Conservation (phyloP, 2,113 vertebrate species). For the Fregata magnificens region DNA sequence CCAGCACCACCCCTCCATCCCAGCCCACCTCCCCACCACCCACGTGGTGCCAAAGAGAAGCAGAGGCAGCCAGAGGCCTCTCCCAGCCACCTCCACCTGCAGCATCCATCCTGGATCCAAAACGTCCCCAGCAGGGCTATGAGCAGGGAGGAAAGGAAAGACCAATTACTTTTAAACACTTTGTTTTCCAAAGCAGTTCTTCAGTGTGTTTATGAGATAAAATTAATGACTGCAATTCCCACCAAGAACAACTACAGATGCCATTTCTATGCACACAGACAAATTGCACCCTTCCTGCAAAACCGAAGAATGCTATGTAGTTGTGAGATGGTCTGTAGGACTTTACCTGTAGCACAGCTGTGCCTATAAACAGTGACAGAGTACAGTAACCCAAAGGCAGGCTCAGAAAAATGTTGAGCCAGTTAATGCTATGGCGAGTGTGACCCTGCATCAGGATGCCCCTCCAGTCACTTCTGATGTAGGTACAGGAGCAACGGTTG, state of each 20-base stretch:
- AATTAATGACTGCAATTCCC: not conserved
- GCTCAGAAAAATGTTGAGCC: not conserved
- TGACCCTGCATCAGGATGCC: not conserved
- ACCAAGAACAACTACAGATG: not conserved
- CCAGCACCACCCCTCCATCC: fast-evolving
- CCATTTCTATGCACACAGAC: not conserved
- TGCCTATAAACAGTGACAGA: not conserved
- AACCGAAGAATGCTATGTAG: not conserved
- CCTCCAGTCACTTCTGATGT: not conserved
- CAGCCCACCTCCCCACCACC: not conserved
- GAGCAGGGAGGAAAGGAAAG: not conserved
- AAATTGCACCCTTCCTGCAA: not conserved
- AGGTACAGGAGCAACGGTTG: not conserved
- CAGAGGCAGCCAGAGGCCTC: not conserved
- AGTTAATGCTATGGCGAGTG: fast-evolving
- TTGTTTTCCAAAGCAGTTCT: not conserved
- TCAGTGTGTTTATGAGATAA: not conserved
- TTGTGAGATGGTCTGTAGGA: not conserved
- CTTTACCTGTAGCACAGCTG: not conserved
- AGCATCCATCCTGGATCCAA: fast-evolving
- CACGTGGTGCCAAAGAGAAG: not conserved
- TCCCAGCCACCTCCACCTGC: fast-evolving
- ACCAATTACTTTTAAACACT: not conserved
- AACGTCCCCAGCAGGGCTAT: not conserved
- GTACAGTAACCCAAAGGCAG: not conserved